Base-by-base conservation (phyloP, 2,888 invertebrate genomes). In the Calliphora vomitoria region DNA sequence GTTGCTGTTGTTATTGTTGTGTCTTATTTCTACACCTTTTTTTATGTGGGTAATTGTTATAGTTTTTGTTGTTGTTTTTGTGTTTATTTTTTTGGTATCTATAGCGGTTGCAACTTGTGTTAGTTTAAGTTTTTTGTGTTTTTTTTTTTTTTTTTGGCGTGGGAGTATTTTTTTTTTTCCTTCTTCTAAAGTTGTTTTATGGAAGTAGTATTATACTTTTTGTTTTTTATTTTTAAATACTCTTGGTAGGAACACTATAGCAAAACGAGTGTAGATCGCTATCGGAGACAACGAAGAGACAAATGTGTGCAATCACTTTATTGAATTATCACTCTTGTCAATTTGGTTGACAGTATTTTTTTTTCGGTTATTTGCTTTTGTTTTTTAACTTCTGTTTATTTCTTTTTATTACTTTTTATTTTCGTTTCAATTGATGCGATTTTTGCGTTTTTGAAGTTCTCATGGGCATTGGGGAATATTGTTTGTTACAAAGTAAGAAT, bases 221-320 rank as follows among this genome's bases (percentile, higher is more conserved):
- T 80, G 62, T 79, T 62, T 25, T 79, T 79, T 75, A n/a, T 72
- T 80, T 50, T 86, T 81, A 47, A 47, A 75, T 50, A 68, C 72
- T 79, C 20, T 44, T 79, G 55, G 66, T 35, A 66, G 58, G 18
- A 55, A 64, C 62, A 38, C 11, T 18, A 35, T 50, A 31, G 53
- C 35, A 58, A 82, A 76, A 44, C 80, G 82, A 82, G 62, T 78
- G 62, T 80, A 85, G 92, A 92, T 92, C 89, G 78, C 88, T 90
- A 92, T 92, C 92, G 85, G 44, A 69, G 82, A 87, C 88, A 90
- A 89, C 88, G 89, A 87, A 90, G 90, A 92, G 92, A 92, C 92
- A 92, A 92, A 92, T 92, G 91, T 92, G 92, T 92, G 91, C 92
- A 92, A 92, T 92, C 91, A 91, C 90, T 89, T 89, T 91, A 90